Base-by-base conservation (phyloP, 2,888 invertebrate genomes). In the Auanema sp. region DNA sequence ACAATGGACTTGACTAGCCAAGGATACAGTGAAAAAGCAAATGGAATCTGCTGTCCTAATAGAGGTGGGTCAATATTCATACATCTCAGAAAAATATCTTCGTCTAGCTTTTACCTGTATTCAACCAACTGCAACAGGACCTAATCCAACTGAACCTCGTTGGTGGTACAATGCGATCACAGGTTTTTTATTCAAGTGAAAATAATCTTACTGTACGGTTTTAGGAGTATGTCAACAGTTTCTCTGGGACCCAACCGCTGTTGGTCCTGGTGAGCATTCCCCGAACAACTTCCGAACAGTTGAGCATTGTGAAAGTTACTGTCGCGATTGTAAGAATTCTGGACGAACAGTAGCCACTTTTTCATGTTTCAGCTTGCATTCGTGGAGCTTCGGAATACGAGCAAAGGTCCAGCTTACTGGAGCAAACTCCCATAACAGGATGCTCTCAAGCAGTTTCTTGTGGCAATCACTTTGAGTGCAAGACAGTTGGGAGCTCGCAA, bases 41-140 rank as follows among this genome's bases (percentile, higher is more conserved):
- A 77, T 47, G 77, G 77, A 43, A 76, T 77, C 23, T 77, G 77
- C 50, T 77, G 77, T 52, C 77, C 77, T 12, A 77, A 77, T 59
- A 63, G 77, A 44, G 66, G 66, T 59, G 18, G 1, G 24, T 16
- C n/a, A 12, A 11, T 11, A 12, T 53, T 25, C 33, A n/a, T 50
- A 11, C 18, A n/a, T 50, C 16, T n/a, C 11, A 11, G 50, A 47
- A 10, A 41, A 21, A 6, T 21, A 47, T 47, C 14, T 49, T 24
- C 21, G 24, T 66, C 41, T 51, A 66, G 75, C 76, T 1, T 77
- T 76, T 64, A 75, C 75, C 1, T 77, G 77, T 54, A 65, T 76
- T 16, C 76, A 76, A 60, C 76, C 77, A 2, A 76, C 77, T 24
- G 77, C 77, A 0, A 76, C 77, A 33, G 77, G 77, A 4, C 75